Evolutionary conservation across 2,113 vertebrate species (phyloP).

Genomic region (Ursus arctos): DNA sequence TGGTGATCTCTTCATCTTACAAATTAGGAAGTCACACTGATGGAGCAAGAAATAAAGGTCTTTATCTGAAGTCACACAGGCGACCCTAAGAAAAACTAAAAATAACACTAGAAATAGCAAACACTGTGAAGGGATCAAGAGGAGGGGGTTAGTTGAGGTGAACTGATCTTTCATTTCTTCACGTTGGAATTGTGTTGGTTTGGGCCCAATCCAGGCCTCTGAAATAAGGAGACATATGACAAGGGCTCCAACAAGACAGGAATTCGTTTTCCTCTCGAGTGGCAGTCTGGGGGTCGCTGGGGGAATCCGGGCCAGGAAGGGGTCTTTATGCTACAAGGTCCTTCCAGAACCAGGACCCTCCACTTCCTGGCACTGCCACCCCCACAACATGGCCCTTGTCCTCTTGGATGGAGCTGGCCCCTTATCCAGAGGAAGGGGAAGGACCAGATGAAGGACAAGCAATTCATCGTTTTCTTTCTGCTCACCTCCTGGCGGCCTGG

Average conservation of each 20-base stretch:
- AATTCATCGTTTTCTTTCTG: too few species aligned
- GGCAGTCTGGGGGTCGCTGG: not conserved
- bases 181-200: accelerated
- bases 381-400: not conserved
- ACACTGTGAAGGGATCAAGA: not conserved
- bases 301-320: not conserved
- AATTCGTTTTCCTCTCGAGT: accelerated
- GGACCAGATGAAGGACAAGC: not conserved
- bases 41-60: not conserved
- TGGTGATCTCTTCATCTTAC: not conserved
- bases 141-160: not conserved
- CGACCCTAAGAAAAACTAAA: not conserved
- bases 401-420: accelerated
- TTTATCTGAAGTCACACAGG: not conserved
- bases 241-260: accelerated
- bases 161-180: not conserved
- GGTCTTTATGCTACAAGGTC: not conserved
- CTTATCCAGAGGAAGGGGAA: accelerated
- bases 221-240: accelerated
- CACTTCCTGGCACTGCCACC: not conserved
- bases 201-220: accelerated
- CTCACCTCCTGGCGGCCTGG: too few species aligned
- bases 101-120: not conserved
- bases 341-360: not conserved
- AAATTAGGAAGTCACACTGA: not conserved